phyloP scores from a whole-genome alignment of 2,888 invertebrate genomes.

The Drosophila paucipuncta region DNA sequence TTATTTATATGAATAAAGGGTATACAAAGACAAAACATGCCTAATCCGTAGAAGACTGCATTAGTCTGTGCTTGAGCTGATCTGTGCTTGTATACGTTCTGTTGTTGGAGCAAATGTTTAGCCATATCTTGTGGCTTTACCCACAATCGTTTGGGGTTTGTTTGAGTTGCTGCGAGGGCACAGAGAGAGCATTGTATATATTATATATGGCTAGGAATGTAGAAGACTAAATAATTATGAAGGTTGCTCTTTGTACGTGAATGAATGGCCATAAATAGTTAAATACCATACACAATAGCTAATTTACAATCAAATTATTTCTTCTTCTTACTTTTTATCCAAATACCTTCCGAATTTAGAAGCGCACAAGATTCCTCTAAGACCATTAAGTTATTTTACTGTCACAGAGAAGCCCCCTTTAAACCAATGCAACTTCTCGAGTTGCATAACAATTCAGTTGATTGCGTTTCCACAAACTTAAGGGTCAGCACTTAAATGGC shows the following conservation, averaged over 20 bases:
- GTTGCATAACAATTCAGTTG: neutral
- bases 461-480: neutral
- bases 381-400: neutral
- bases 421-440: neutral
- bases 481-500: constrained; percentile 1
- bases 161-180: constrained; percentile 12
- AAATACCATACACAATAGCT: neutral
- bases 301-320: neutral
- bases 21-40: neutral
- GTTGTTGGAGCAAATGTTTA: constrained; percentile 60
- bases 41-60: neutral
- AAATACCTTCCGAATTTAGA: no score
- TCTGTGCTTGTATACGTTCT: constrained; percentile 8
- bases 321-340: neutral
- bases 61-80: neutral
- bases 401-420: neutral
- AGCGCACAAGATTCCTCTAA: neutral
- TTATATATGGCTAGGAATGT: neutral
- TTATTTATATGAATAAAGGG: constrained; percentile 1
- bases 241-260: constrained; percentile 3
- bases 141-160: constrained; percentile 56
- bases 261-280: constrained; percentile 14
- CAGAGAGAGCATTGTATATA: neutral
- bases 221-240: neutral
- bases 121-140: constrained; percentile 61